Percentiles rank a stretch among this genome's conserved stretches.
These are phyloP conservation scores for Cottus gobio DNA, from an alignment of 2,113 vertebrate species.

Conservation along the genomic window DNA sequence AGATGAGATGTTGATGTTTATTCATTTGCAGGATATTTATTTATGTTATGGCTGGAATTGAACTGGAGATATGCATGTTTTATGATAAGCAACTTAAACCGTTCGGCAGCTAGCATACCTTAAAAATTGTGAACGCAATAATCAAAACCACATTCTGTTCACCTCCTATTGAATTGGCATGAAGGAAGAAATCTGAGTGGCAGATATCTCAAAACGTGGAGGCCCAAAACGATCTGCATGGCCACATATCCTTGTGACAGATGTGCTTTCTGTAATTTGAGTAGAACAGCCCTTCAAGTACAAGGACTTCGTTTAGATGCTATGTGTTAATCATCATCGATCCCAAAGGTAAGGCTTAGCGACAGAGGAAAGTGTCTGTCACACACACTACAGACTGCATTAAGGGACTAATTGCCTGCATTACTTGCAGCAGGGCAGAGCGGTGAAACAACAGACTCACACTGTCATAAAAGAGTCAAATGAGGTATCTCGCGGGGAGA, in stretches of 20 bases:
- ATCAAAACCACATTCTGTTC: neutral
- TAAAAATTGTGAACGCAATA: neutral
- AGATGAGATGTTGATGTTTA: neutral
- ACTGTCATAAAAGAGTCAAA: conserved; percentile 65
- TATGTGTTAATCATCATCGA: neutral
- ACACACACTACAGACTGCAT: conserved; percentile 67
- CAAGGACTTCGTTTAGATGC: neutral
- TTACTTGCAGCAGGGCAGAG: conserved; percentile 58
- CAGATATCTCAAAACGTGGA: neutral
- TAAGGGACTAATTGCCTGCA: conserved; percentile 70
- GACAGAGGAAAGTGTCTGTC: conserved; percentile 57
- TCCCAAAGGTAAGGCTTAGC: neutral
- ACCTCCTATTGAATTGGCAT: neutral
- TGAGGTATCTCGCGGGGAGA: conserved; percentile 72
- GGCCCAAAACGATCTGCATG: neutral
- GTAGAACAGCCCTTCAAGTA: neutral
- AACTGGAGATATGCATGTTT: neutral
- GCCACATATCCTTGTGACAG: neutral
- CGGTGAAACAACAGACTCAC: conserved; percentile 65
- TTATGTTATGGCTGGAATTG: neutral
- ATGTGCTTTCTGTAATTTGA: neutral
- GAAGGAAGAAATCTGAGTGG: conserved; percentile 32
- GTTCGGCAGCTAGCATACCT: neutral
- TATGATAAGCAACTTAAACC: neutral
- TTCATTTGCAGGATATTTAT: neutral